A percentile compares a stretch with the other conserved stretches of the same genome.
phyloP scores from a whole-genome alignment of 1,140 invertebrate species.

The Ostrea edulis region DNA sequence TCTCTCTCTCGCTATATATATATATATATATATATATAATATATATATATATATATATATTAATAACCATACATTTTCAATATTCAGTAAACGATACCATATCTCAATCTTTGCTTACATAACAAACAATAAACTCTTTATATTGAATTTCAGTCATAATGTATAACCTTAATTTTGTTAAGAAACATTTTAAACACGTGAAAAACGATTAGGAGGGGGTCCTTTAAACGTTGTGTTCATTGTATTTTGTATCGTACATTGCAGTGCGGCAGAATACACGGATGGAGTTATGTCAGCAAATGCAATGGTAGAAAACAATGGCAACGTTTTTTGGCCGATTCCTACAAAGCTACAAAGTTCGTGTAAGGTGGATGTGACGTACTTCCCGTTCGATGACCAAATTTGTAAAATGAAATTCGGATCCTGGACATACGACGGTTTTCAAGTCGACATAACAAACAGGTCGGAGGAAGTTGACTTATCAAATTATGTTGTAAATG shows the following conservation, averaged over 20 bases:
- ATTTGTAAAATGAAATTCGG: constrained; percentile 90
- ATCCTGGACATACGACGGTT: constrained; percentile 91
- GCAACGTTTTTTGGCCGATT: constrained; percentile 97
- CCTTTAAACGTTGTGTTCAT: too few species aligned
- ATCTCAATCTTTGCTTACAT: too few species aligned
- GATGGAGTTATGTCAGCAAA: constrained; percentile 78
- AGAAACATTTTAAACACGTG: too few species aligned
- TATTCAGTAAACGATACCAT: too few species aligned
- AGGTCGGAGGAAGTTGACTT: constrained; percentile 81
- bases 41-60: too few species aligned
- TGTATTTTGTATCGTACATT: neutral
- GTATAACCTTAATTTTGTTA: too few species aligned
- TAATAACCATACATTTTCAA: too few species aligned
- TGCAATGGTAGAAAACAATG: constrained; percentile 86
- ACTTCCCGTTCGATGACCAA: constrained; percentile 94
- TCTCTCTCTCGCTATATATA: too few species aligned
- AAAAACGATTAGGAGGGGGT: too few species aligned
- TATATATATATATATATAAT: too few species aligned
- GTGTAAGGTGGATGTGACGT: constrained; percentile 76
- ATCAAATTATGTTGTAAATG: constrained; percentile 82
- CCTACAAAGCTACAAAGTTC: constrained; percentile 99
- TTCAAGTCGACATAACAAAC: constrained; percentile 80
- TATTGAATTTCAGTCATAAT: too few species aligned
- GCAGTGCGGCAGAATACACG: constrained; percentile 75
- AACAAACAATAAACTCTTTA: too few species aligned